Percentiles rank a stretch among this genome's conserved stretches.
Evolutionary conservation across 2,113 vertebrate genomes (phyloP).

Genomic region (Onychorhynchus coronatus): DNA sequence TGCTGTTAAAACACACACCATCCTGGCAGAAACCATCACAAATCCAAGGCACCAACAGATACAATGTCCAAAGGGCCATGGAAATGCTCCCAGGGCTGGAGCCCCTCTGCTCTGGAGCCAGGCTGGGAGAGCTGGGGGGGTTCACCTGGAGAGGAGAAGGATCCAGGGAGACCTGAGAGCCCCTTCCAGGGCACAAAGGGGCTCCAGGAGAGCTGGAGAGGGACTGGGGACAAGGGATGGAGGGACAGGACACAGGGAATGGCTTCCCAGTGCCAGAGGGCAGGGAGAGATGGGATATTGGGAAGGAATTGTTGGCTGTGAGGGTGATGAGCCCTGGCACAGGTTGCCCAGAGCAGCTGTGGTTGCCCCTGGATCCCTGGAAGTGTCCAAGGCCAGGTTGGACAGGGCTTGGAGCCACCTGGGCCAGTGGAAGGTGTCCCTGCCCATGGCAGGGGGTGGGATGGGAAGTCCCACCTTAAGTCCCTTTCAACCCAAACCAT

Average conservation of each 20-base stretch:
- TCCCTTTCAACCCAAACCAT: background rate
- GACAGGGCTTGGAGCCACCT: accelerated
- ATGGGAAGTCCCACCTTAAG: accelerated
- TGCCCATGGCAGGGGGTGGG: background rate
- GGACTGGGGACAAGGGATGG: background rate
- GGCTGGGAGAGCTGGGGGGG: background rate
- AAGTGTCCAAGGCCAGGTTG: background rate
- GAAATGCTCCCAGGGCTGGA: background rate
- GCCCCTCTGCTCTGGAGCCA: background rate
- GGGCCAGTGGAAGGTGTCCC: background rate
- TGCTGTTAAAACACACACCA: background rate
- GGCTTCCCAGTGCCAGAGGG: background rate
- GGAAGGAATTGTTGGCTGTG: background rate
- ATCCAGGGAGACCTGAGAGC: background rate
- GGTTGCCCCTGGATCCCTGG: background rate
- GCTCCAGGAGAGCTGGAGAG: background rate
- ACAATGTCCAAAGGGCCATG: background rate
- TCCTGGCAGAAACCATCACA: background rate
- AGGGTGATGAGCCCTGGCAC: background rate
- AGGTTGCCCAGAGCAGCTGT: background rate
- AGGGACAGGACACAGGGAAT: background rate
- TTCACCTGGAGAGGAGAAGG: background rate
- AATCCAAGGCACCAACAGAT: background rate
- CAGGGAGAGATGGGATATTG: background rate
- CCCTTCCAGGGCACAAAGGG: background rate